Evolutionary conservation across 2,888 invertebrate species (phyloP), one percentile per base, ranked within the genome.

Genomic region (Aphelenchoides bicaudatus): DNA sequence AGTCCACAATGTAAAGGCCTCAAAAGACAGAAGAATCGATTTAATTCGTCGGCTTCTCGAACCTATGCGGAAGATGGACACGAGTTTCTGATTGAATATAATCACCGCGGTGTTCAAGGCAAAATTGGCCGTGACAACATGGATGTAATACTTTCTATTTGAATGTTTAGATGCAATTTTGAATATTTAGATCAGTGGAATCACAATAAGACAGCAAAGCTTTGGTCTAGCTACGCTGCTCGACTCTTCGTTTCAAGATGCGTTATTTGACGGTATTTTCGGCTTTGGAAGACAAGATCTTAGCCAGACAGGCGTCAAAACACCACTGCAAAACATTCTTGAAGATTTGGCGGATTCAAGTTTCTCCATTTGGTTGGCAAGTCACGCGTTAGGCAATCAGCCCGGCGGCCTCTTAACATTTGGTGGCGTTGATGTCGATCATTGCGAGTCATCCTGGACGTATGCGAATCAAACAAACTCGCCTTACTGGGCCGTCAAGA

Each of bases 21-120:
- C 10, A 43, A 6, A 19, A 6, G 10, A 19, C 43, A 6, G 6
- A 6, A n/a, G 8, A 19, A n/a, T 8, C 43, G 43, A 8, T 43
- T 43, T n/a, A n/a, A 43, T n/a, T 43, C 21, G 21, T 19, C 16
- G 21, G n/a, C 16, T 6, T 43, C 43, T 8, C 8, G 25, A n/a
- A 43, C 8, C 10, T 43, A 25, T n/a, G 21, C 10, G 23, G 8
- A 6, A 8, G 23, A 43, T n/a, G 43, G 43, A 43, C 10, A 10
- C 10, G 6, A n/a, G 8, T 43, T 43, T 25, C 43, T 43, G n/a
- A 43, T 21, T 21, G 43, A 43, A n/a, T 43, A 43, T 25, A 43
- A 43, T 8, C 21, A 25, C 6, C 43, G 25, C 43, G 43, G 43
- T 6, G 23, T 43, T 6, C 21, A 43, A n/a, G 43, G 43, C 43